A percentile compares a stretch with the other conserved stretches of the same genome.
phyloP scores from a whole-genome alignment of 2,888 invertebrate genomes.

The Danaus chrysippus region DNA sequence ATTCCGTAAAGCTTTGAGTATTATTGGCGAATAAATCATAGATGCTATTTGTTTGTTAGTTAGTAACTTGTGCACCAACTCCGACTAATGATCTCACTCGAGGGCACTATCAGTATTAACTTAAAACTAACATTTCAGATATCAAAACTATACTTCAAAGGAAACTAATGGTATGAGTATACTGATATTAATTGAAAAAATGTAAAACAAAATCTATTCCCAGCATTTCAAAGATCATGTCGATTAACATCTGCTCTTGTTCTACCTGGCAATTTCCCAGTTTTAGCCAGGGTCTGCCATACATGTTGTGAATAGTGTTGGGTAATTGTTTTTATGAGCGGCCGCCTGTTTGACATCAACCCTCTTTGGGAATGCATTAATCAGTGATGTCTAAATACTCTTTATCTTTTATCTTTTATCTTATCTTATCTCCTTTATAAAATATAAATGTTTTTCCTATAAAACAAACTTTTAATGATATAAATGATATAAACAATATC shows the following conservation, averaged over 20 bases:
- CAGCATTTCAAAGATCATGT: no score
- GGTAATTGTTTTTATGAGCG: no score
- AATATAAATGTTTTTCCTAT: background rate
- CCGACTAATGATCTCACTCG: slow-evolving; percentile 1
- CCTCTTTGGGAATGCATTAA: no score
- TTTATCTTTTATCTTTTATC: background rate
- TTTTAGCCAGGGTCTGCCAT: no score
- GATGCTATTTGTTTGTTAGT: slow-evolving; percentile 6
- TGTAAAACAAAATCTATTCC: no score
- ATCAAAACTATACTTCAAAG: background rate
- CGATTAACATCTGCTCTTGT: background rate
- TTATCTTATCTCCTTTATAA: background rate
- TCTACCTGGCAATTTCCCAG: no score
- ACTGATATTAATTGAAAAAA: no score
- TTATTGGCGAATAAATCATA: slow-evolving; percentile 2
- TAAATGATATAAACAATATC: slow-evolving; percentile 16
- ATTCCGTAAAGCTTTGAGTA: background rate
- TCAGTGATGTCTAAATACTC: no score
- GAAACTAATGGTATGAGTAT: no score
- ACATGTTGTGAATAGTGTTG: no score
- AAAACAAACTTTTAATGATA: background rate
- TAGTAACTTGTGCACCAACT: slow-evolving; percentile 6
- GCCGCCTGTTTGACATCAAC: no score
- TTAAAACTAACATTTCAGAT: background rate
- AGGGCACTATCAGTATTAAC: slow-evolving; percentile 1